phyloP scores from a whole-genome alignment of 2,113 vertebrate genomes.

The Hippotragus niger region DNA sequence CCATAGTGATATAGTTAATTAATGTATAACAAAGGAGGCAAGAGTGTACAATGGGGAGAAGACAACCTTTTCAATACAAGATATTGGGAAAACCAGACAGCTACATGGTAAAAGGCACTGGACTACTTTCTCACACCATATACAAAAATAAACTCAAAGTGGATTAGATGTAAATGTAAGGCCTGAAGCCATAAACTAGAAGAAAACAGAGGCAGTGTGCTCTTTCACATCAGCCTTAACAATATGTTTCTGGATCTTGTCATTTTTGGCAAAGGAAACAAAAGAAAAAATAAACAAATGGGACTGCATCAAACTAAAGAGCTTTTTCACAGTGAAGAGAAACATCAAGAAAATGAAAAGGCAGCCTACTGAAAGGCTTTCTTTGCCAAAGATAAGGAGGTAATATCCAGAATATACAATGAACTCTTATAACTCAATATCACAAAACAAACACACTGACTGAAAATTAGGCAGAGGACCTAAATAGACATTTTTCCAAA shows the following conservation, averaged over 20 bases:
- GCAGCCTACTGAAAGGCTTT: not conserved
- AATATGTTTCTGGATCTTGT: not conserved
- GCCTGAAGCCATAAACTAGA: not conserved
- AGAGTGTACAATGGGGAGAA: not conserved
- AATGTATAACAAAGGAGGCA: not conserved
- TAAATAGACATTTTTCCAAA: not conserved
- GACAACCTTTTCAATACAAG: not conserved
- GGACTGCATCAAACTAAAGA: not conserved
- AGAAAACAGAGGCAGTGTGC: not conserved
- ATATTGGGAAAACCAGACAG: not conserved
- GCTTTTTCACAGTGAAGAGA: not conserved
- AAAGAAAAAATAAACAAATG: not conserved
- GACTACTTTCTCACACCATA: not conserved
- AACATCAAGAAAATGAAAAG: not conserved
- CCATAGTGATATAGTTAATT: not conserved
- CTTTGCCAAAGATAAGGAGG: not conserved
- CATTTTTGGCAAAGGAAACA: not conserved
- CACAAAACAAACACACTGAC: not conserved
- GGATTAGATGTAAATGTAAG: not conserved
- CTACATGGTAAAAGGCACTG: not conserved
- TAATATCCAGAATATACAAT: not conserved
- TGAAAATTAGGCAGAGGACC: not conserved
- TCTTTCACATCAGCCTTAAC: not conserved
- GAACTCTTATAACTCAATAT: not conserved
- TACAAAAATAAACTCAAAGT: not conserved